Evolutionary conservation across 2,113 vertebrate genomes (phyloP).

Genomic region (Cyprinodon tularosa): DNA sequence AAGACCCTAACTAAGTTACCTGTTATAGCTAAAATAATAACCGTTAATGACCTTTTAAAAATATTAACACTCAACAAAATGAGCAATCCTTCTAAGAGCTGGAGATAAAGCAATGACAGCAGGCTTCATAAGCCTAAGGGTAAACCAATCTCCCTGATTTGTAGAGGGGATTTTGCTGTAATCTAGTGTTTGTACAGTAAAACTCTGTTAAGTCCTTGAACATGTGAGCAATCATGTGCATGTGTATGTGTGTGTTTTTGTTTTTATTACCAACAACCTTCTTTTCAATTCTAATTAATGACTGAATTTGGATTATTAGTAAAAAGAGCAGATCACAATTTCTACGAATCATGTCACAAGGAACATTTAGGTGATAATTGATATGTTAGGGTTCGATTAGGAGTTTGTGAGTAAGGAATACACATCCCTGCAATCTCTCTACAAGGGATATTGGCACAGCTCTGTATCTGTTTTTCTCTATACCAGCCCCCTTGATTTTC

Average conservation of each 20-base stretch:
- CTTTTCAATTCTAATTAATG: background rate
- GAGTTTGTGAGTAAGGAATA: background rate
- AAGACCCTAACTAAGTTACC: background rate
- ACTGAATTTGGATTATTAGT: background rate
- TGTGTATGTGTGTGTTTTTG: slow-evolving; percentile 4
- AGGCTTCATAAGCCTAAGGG: background rate
- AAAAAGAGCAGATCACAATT: background rate
- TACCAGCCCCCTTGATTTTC: slow-evolving; percentile 4
- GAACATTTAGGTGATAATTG: background rate
- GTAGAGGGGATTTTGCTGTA: background rate
- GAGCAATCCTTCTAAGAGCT: background rate
- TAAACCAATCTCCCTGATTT: slow-evolving; percentile 1
- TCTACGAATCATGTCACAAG: background rate
- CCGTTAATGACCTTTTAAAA: background rate
- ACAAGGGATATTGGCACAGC: background rate
- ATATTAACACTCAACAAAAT: background rate
- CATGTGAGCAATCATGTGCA: slow-evolving; percentile 28
- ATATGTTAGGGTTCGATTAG: background rate
- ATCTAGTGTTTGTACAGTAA: slow-evolving; percentile 3
- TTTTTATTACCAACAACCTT: background rate
- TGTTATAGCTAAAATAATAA: background rate
- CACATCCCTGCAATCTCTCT: background rate
- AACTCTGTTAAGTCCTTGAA: background rate
- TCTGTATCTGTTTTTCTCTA: background rate
- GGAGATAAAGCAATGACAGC: background rate